A percentile compares a stretch with the other conserved stretches of the same genome.
phyloP scores from a whole-genome alignment of 2,797 vertebrate genomes.

The Gobionotothen gibberifrons region DNA sequence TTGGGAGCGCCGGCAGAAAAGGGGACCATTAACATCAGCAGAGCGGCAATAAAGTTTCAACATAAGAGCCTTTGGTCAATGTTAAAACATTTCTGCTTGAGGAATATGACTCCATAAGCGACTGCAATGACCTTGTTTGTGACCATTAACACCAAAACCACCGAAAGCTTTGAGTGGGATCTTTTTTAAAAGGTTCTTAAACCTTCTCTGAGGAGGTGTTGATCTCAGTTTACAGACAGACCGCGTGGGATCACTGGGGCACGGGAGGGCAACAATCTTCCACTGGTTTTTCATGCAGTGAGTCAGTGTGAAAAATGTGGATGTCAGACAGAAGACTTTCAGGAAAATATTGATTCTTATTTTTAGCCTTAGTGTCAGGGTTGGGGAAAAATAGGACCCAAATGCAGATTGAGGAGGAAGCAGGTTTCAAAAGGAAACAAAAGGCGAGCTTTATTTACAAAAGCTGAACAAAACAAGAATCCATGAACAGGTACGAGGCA shows the following conservation, averaged over 20 bases:
- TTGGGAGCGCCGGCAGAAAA: not conserved
- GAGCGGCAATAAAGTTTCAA: constrained; percentile 45
- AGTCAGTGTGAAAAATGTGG: constrained; percentile 49
- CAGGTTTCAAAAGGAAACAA: no score
- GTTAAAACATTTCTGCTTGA: constrained; percentile 49
- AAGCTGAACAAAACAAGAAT: no score
- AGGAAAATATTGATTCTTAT: constrained; percentile 17
- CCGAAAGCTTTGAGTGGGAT: constrained; percentile 35
- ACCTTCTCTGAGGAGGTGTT: constrained; percentile 65
- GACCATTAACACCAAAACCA: constrained; percentile 34
- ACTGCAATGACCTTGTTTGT: constrained; percentile 62
- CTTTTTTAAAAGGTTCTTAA: constrained; percentile 63
- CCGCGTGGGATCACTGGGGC: constrained; percentile 54
- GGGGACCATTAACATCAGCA: constrained; percentile 35
- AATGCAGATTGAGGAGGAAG: no score
- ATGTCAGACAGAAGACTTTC: constrained; percentile 11
- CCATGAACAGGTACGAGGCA: no score
- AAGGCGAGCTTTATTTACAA: no score
- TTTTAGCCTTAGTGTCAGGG: not conserved
- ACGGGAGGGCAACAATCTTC: constrained; percentile 59
- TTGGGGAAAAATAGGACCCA: no score
- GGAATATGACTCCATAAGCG: constrained; percentile 49
- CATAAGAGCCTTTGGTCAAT: constrained; percentile 52
- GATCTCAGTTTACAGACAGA: constrained; percentile 65
- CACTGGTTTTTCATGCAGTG: constrained; percentile 39